Conservation (phyloP, 2,797 vertebrate species). For the Acanthiza pusilla region DNA sequence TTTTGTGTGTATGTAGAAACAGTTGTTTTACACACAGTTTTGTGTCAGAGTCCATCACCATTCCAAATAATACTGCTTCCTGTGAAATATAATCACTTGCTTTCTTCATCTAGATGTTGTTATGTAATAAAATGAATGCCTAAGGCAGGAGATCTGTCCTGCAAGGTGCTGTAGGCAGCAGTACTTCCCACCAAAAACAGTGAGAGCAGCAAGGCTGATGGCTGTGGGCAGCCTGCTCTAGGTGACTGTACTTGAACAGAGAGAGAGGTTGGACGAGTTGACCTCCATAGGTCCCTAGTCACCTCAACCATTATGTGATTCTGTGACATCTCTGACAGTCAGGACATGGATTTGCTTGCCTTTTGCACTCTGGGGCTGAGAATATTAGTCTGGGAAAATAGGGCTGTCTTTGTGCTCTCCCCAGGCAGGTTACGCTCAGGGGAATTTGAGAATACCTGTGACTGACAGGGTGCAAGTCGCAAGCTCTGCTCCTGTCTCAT, state of each 20-base stretch:
- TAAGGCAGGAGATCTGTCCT: neutral
- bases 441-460: neutral
- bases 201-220: neutral
- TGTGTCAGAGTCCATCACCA: neutral
- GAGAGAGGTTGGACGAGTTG: neutral
- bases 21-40: neutral
- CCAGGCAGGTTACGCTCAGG: fast-evolving
- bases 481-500: neutral
- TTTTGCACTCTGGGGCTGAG: neutral
- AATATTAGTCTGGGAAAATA: neutral
- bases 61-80: neutral
- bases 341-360: neutral
- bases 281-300: neutral
- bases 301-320: neutral
- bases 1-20: neutral
- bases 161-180: neutral
- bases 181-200: neutral
- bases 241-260: neutral
- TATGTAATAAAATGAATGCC: neutral
- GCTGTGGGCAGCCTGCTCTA: neutral
- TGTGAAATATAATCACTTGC: neutral
- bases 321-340: neutral
- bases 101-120: neutral
- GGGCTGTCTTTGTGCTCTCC: neutral
- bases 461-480: neutral